phyloP scores from a whole-genome alignment of 2,113 vertebrate species.

The human region GRCh38 chr1:226941001-226941500 shows the following conservation, averaged over 20 bases:
- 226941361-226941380: not conserved
- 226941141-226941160: not conserved
- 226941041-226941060: not conserved
- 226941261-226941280: not conserved
- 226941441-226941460: not conserved
- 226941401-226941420: not conserved
- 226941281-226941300: not conserved
- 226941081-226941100: not conserved
- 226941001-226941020: not conserved
- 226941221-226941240: not conserved
- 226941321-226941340: not conserved
- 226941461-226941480: not conserved
- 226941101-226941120: not conserved
- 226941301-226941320: not conserved
- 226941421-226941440: not conserved
- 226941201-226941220: not conserved
- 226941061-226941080: not conserved
- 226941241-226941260: not conserved
- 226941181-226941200: not conserved
- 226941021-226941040: not conserved
- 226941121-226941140: not conserved
- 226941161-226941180: not conserved
- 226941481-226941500: no score
- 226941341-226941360: conserved; percentile 40
- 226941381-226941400: not conserved